These are phyloP conservation scores for Sipha flava DNA, from an alignment of 1,140 invertebrate genomes.

Conservation along the genomic window DNA sequence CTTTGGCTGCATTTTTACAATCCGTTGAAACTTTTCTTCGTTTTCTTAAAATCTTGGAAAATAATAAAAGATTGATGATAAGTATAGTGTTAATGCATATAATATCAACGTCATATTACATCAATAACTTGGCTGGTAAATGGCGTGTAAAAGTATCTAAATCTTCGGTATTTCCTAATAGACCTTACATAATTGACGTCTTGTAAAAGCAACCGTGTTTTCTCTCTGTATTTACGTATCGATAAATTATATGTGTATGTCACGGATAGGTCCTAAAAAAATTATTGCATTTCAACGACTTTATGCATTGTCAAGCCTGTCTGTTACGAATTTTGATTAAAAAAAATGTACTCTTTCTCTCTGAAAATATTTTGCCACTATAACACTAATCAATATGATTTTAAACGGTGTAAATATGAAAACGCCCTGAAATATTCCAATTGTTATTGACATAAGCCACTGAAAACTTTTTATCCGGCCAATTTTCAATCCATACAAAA, in stretches of 20 bases:
- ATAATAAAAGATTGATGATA: background rate
- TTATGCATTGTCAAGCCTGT: too few species aligned
- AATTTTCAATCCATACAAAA: constrained; percentile 30
- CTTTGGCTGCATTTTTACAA: background rate
- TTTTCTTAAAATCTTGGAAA: background rate
- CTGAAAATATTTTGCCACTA: background rate
- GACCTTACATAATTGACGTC: background rate
- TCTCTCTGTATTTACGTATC: background rate
- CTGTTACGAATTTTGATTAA: too few species aligned
- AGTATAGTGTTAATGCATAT: too few species aligned
- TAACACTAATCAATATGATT: background rate
- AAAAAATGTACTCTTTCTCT: background rate
- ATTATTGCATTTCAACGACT: too few species aligned
- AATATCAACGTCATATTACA: background rate
- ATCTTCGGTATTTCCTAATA: background rate
- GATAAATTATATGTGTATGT: background rate
- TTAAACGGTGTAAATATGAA: background rate
- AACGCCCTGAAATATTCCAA: background rate
- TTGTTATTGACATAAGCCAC: constrained; percentile 15
- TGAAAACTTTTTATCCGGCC: constrained; percentile 16
- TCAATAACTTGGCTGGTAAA: background rate
- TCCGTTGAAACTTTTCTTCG: background rate
- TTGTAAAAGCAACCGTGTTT: background rate
- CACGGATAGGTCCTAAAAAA: background rate
- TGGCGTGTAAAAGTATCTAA: background rate